These are phyloP conservation scores for Fulica atra DNA, from an alignment of 2,113 vertebrate genomes.

Conservation along the genomic window DNA sequence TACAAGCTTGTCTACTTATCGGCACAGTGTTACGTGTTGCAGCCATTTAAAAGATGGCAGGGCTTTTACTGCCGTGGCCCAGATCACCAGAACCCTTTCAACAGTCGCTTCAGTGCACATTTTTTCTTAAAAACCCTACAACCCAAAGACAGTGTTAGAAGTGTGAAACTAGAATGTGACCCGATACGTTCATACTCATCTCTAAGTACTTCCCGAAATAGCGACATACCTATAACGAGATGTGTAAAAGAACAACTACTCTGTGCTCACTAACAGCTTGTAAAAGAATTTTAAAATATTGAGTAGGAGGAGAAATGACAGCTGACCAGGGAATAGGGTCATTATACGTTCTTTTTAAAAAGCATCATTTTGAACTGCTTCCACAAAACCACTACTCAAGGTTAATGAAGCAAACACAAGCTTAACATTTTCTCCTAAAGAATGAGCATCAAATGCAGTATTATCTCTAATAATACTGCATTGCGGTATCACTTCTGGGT, in stretches of 20 bases:
- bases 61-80: background rate
- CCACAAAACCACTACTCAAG: background rate
- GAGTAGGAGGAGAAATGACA: conserved; percentile 52
- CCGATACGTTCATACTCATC: conserved; percentile 30
- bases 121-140: background rate
- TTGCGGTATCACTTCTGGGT: conserved; percentile 12
- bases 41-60: background rate
- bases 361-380: conserved; percentile 7
- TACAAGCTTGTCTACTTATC: background rate
- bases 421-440: background rate
- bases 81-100: background rate
- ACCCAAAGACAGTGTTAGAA: background rate
- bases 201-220: conserved; percentile 46
- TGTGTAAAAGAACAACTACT: conserved; percentile 49
- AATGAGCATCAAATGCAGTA: background rate
- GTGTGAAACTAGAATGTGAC: conserved; percentile 44
- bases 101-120: background rate
- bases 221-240: conserved; percentile 33
- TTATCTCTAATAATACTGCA: conserved; percentile 4
- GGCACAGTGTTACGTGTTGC: background rate
- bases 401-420: conserved; percentile 13
- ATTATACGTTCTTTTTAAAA: background rate
- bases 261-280: conserved; percentile 42
- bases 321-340: conserved; percentile 37
- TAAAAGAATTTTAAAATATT: conserved; percentile 37